Base-by-base conservation (phyloP, 2,113 vertebrate species). In the Cygnus atratus region DNA sequence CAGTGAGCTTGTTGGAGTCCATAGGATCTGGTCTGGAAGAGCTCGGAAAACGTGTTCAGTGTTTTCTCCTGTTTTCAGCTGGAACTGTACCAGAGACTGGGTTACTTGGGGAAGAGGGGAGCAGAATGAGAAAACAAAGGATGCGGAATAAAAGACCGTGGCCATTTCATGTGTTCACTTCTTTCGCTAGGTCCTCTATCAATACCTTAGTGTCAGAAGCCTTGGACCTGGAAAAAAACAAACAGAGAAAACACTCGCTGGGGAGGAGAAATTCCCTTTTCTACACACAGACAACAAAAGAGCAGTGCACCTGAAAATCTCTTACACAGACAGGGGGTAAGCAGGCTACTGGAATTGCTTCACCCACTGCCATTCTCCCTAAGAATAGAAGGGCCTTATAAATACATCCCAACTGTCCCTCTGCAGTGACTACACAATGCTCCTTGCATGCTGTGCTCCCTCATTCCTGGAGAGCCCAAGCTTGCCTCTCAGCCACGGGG, bases 101-200 rank as follows among this genome's bases (percentile, higher is more conserved):
- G 84, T 97, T 98, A 97, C 97, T 96, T 87, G 84, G 97, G 97
- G 95, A 96, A 94, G 72, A 96, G 97, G 95, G 96, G 63, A 97
- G 97, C 93, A 97, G 97, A 98, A 96, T 11, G 96, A 97, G 95
- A 97, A 96, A 97, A 97, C 80, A 95, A 97, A 96, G 91, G 96
- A 93, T 88, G 96, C 24, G 70, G 97, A 95, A 95, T 78, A 95
- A 90, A 93, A 97, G 90, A 82, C 73, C 84, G 41, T 87, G 83
- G 87, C 79, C 92, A 75, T 95, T 98, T 99, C 99, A 99, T 98
- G 99, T 99, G 98, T 99, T 99, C 78, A 98, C 98, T 97, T 99
- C 99, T 14, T 99, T 99, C 8, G 99, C 99, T 95, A 99, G 99
- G 98, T 99, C 99, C 96, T 99, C 99, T 97, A 99, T 99, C 94